These are phyloP conservation scores for Drosophila pectinifera DNA, from an alignment of 1,140 invertebrate species.

Conservation along the genomic window DNA sequence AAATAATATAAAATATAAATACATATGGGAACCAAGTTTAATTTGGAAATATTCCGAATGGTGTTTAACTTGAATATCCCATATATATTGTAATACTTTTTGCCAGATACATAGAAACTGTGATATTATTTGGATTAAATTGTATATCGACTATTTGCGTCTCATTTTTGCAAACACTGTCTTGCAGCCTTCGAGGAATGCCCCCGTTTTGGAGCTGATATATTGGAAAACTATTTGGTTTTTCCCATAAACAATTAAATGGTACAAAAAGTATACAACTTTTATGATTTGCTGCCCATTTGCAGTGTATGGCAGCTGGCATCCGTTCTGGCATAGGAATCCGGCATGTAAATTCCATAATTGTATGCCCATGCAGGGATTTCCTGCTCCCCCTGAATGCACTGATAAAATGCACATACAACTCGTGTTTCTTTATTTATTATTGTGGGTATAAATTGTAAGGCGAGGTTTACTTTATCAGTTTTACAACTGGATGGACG, in stretches of 20 bases:
- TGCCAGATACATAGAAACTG: background rate
- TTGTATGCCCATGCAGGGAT: conserved; percentile 50
- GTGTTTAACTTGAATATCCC: background rate
- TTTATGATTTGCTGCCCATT: conserved; percentile 27
- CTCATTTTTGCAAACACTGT: background rate
- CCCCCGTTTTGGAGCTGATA: background rate
- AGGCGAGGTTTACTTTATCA: conserved; percentile 48
- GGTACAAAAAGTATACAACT: conserved; percentile 26
- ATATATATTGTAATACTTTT: background rate
- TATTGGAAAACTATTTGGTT: conserved; percentile 4
- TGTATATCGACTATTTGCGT: background rate
- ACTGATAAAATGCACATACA: conserved; percentile 28
- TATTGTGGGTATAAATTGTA: conserved; percentile 13
- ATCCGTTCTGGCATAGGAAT: conserved; percentile 41
- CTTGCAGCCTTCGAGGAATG: background rate
- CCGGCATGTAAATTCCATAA: conserved; percentile 54
- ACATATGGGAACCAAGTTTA: too few relatives aligned
- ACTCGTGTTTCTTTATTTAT: conserved; percentile 24
- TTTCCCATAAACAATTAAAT: conserved; percentile 29
- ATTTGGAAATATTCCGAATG: too few relatives aligned
- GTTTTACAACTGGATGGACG: conserved; percentile 18
- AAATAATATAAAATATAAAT: too few relatives aligned
- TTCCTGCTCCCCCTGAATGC: conserved; percentile 32
- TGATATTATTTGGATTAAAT: background rate
- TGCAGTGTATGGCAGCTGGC: conserved; percentile 38